A percentile compares a stretch with the other conserved stretches of the same genome.
Evolutionary conservation across 2,797 vertebrate genomes (phyloP).

Genomic region (Hyperoplus lanceolatus): DNA sequence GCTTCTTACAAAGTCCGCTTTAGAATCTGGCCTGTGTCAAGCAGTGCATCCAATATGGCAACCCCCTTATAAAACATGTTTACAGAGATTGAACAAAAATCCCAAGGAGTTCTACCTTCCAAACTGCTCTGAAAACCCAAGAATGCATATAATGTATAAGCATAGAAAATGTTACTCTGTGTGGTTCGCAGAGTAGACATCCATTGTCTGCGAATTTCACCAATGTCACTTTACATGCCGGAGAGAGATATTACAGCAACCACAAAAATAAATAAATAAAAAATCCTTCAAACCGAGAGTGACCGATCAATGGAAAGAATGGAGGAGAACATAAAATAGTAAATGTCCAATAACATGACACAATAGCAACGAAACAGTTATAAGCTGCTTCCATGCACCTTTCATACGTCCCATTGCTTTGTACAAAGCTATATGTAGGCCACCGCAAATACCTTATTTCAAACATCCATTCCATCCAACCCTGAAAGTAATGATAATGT

Average conservation of each 20-base stretch:
- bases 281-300: background rate
- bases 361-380: background rate
- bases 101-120: background rate
- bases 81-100: background rate
- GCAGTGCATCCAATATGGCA: background rate
- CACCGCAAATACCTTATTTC: background rate
- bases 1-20: constrained; percentile 37
- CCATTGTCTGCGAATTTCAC: constrained; percentile 1
- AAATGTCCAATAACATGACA: background rate
- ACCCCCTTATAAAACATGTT: background rate
- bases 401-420: constrained; percentile 1
- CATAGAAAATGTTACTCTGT: background rate
- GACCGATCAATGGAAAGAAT: background rate
- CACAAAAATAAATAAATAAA: background rate
- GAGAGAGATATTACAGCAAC: background rate
- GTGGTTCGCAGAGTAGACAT: background rate
- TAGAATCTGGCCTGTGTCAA: constrained; percentile 13
- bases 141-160: constrained; percentile 1
- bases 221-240: background rate
- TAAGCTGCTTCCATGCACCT: background rate
- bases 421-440: background rate
- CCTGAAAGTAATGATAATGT: too few species aligned
- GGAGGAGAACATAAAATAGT: constrained; percentile 3
- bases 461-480: too few species aligned
- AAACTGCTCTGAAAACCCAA: background rate